Evolutionary conservation across 2,888 invertebrate genomes (phyloP).

Genomic region (Endomychus coccineus): DNA sequence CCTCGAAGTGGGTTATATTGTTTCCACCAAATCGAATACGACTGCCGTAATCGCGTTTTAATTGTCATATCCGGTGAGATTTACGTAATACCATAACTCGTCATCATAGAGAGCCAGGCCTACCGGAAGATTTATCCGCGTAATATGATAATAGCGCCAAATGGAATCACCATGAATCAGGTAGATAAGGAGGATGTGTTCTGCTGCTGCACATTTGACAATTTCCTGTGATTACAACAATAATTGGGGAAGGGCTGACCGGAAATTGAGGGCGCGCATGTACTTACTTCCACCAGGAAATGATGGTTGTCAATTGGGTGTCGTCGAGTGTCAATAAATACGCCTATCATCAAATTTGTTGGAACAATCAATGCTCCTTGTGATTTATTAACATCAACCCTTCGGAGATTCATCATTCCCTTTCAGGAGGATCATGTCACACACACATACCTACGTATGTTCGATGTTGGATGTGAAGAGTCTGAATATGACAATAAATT

Average conservation of each 20-base stretch:
- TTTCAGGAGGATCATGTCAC: too few species aligned
- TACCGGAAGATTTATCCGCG: conserved; percentile 15
- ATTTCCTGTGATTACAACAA: conserved; percentile 44
- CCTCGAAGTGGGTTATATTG: too few species aligned
- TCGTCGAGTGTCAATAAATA: conserved; percentile 24
- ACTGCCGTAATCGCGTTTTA: too few species aligned
- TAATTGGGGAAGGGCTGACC: conserved; percentile 44
- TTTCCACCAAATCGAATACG: too few species aligned
- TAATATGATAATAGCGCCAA: conserved; percentile 23
- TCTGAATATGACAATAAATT: too few species aligned
- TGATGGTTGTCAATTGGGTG: conserved; percentile 44
- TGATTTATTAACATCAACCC: conserved; percentile 1
- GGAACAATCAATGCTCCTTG: not conserved
- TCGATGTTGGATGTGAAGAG: too few species aligned
- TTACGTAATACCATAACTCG: not conserved
- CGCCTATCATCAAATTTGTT: not conserved
- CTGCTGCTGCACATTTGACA: conserved; percentile 41
- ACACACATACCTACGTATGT: too few species aligned
- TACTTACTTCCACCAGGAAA: conserved; percentile 42
- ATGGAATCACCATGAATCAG: conserved; percentile 31
- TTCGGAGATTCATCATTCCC: too few species aligned
- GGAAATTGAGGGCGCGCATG: conserved; percentile 45
- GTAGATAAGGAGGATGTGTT: conserved; percentile 39
- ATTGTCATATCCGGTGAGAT: not conserved
- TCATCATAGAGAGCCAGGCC: not conserved